Percentiles rank a stretch among this genome's conserved stretches.
These are phyloP conservation scores for Bombycilla garrulus DNA, from an alignment of 2,113 vertebrate species.

Conservation along the genomic window DNA sequence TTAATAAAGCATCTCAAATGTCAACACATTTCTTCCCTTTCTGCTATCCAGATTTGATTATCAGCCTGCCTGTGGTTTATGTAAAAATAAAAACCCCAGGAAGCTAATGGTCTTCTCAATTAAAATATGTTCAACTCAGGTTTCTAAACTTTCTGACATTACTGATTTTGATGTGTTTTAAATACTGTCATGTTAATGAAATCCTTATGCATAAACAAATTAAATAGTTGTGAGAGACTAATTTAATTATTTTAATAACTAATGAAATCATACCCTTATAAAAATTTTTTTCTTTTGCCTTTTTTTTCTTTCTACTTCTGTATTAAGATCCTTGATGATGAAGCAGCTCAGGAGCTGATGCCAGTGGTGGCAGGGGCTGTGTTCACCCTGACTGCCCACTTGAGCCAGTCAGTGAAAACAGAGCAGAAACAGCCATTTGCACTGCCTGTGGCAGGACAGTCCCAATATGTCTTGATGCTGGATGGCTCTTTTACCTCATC, in stretches of 20 bases:
- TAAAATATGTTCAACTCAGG: background rate
- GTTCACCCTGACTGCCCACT: conserved; percentile 93
- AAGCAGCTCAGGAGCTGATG: conserved; percentile 93
- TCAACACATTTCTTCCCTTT: background rate
- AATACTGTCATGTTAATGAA: background rate
- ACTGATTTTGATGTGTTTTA: background rate
- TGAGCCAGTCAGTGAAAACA: conserved; percentile 90
- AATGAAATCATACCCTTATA: background rate
- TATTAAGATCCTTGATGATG: conserved; percentile 89
- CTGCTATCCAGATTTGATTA: background rate
- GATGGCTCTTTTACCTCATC: conserved; percentile 66
- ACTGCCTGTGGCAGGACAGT: background rate
- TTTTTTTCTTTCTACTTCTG: background rate
- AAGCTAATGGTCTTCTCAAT: background rate
- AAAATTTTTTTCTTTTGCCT: background rate
- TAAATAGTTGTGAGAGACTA: background rate
- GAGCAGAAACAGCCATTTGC: conserved; percentile 87
- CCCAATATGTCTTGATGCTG: conserved; percentile 64
- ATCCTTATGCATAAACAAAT: background rate
- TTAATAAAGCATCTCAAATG: background rate
- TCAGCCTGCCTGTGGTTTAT: background rate
- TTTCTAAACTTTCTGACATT: background rate
- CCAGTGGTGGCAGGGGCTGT: conserved; percentile 93
- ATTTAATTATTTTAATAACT: background rate
- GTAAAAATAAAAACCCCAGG: background rate